Base-by-base conservation (phyloP, 2,888 invertebrate species). In the Lypha dubia region DNA sequence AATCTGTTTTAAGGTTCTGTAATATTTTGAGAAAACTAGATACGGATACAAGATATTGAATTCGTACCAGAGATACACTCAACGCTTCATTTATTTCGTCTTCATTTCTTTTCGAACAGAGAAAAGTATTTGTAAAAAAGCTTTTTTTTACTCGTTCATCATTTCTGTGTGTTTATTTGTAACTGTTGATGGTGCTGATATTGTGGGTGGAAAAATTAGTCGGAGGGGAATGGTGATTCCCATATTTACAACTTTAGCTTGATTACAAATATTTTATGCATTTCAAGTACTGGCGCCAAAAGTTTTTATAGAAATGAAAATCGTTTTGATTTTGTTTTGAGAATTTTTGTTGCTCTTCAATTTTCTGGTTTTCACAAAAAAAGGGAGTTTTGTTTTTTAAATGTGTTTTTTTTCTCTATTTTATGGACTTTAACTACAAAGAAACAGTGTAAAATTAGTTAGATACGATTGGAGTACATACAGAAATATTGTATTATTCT, bases 201-300 rank as follows among this genome's bases (percentile, higher is more conserved):
- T 28, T 68, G 49, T 7, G 28, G 17, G 44, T 13, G 44, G n/a
- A n/a, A n/a, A n/a, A 44, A n/a, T 35, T 22, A 11, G 22, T 51
- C 20, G 70, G 13, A 44, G 32, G 15, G 62, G 44, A 62, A 35
- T 53, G 70, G 44, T 75, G 68, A 35, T 65, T 65, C n/a, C n/a
- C 9, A 60, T 49, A 76, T 60, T 65, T 63, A 38, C 63, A 79
- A 63, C 63, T 74, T 83, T 17, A 53, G 77, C 74, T 79, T 79
- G 79, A 79, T 83, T 76, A 56, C 67, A 67, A 79, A 76, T 35
- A 58, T 71, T 67, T 75, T 63, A 63, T 73, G 24, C 22, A 44
- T 49, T 84, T 86, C 74, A 76, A 85, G 86, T 77, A 79, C 70
- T 87, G 89, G 89, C 89, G 89, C 89, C 88, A 89, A 87, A 88